Base-by-base conservation (phyloP, 2,888 invertebrate species). In the Dascillus cervinus region DNA sequence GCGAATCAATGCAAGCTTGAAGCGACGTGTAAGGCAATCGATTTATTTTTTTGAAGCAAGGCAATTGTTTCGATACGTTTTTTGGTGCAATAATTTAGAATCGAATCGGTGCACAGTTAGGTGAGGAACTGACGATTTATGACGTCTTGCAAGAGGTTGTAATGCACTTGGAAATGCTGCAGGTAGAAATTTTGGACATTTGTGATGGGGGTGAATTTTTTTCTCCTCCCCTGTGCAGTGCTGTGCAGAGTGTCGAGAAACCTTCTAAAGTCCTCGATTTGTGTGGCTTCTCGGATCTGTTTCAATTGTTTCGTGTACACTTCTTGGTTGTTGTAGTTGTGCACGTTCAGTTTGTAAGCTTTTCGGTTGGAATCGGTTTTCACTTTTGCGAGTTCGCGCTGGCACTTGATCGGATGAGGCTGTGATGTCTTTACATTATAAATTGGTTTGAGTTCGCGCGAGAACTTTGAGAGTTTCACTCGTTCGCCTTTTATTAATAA, bases 191-290 rank as follows among this genome's bases (percentile, higher is more conserved):
- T 34, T 33, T 35, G 26, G 4, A 40, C 35, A 21, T 44, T 42
- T 12, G 25, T 9, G 6, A 11, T 8, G 11, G 21, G 20, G 29
- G 8, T n/a, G 8, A 19, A 11, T 23, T 14, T 60, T 78, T 17
- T 17, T 78, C 41, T 77, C n/a, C n/a, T n/a, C 64, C 59, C 77
- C 75, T 50, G 27, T 15, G 10, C 20, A 20, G n/a, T 76, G 76
- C 3, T n/a, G 65, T 58, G 39, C 67, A 69, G 12, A 68, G 64
- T 66, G 64, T 52, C 66, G 59, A 75, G 74, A 72, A 75, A 72
- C 73, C 73, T 71, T 66, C 72, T 70, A 68, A 75, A 73, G 66
- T 75, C 71, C 17, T 65, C 64, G 59, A 72, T 69, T 70, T 72
- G 66, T 47, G 70, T 64, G 71, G 75, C 72, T 72, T 74, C 73